Evolutionary conservation across 2,797 vertebrate genomes (phyloP).

Genomic region (Agapornis canus): DNA sequence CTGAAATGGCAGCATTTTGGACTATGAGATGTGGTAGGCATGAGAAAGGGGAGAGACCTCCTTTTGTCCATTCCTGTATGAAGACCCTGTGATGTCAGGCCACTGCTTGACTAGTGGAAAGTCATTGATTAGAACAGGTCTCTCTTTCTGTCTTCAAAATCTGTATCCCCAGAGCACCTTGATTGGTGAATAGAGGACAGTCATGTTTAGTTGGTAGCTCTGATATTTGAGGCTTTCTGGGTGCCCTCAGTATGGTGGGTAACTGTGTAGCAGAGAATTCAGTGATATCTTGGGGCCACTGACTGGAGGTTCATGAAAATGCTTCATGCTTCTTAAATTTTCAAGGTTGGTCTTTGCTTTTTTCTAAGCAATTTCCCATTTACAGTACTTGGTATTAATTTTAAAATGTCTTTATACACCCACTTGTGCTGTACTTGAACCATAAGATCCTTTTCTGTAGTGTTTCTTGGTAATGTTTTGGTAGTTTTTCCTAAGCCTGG

Average conservation of each 20-base stretch:
- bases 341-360: neutral
- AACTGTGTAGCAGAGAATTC: neutral
- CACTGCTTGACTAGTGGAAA: neutral
- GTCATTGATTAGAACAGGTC: neutral
- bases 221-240: neutral
- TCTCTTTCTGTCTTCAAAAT: neutral
- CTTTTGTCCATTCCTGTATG: neutral
- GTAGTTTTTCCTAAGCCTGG: slow-evolving; percentile 35
- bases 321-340: neutral
- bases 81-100: neutral
- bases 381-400: neutral
- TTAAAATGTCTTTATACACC: neutral
- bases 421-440: neutral
- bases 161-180: neutral
- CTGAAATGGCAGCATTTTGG: neutral
- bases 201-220: neutral
- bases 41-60: neutral
- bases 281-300: neutral
- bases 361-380: neutral
- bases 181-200: neutral
- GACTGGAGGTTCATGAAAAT: neutral
- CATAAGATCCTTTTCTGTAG: neutral
- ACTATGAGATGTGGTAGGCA: neutral
- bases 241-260: neutral
- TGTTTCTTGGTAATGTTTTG: slow-evolving; percentile 57